phyloP scores from a whole-genome alignment of 2,113 vertebrate species.

The Anarhynchus alexandrinus region DNA sequence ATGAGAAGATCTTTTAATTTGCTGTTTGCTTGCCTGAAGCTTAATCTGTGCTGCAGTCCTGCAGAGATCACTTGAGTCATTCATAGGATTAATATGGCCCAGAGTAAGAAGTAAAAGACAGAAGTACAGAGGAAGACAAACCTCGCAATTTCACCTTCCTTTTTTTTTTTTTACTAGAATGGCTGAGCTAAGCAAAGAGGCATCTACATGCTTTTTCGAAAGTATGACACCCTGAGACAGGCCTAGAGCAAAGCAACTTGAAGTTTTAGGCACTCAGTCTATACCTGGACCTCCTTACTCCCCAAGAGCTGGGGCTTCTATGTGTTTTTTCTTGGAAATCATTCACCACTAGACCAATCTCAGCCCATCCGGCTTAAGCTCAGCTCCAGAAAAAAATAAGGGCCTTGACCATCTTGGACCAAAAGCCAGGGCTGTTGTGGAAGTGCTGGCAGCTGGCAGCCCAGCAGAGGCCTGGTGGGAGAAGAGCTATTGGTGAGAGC shows the following conservation, averaged over 20 bases:
- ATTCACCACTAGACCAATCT: not conserved
- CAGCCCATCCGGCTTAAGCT: not conserved
- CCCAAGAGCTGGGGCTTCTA: not conserved
- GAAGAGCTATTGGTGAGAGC: not conserved
- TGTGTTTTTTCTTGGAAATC: not conserved
- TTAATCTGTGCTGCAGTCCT: not conserved
- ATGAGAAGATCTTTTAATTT: not conserved
- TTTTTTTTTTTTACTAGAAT: not conserved
- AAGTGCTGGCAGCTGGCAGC: not conserved
- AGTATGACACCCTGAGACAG: not conserved
- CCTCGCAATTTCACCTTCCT: not conserved
- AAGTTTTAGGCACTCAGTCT: not conserved
- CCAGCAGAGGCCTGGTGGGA: not conserved
- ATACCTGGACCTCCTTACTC: not conserved
- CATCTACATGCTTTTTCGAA: not conserved
- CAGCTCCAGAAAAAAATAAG: rapidly evolving
- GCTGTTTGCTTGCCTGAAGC: not conserved
- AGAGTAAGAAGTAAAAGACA: not conserved
- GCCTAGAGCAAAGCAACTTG: not conserved
- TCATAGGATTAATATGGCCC: not conserved
- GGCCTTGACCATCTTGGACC: not conserved
- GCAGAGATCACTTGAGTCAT: not conserved
- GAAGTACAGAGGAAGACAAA: not conserved
- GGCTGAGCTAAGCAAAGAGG: not conserved
- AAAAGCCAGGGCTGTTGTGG: not conserved